A percentile compares a stretch with the other conserved stretches of the same genome.
These are phyloP conservation scores for Chouioia cunea DNA, from an alignment of 2,888 invertebrate species.

Conservation along the genomic window DNA sequence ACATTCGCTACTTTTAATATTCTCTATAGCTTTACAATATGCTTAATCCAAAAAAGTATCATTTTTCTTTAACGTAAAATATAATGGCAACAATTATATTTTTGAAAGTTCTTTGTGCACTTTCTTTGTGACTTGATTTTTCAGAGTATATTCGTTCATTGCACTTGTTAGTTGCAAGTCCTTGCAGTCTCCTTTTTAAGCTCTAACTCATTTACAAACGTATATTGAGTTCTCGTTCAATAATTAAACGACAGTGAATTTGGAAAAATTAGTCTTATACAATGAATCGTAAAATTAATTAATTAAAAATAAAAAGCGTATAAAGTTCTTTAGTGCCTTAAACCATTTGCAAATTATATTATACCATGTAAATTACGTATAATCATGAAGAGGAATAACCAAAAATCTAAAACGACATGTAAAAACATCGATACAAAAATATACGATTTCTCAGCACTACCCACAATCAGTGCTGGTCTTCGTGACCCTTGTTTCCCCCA, in stretches of 20 bases:
- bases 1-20: background rate
- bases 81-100: slow-evolving; percentile 18
- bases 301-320: slow-evolving; percentile 11
- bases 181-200: slow-evolving; percentile 26
- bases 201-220: slow-evolving; percentile 18
- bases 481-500: slow-evolving; percentile 9
- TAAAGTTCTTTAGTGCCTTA: slow-evolving; percentile 21
- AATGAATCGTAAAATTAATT: slow-evolving; percentile 20
- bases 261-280: slow-evolving; percentile 33
- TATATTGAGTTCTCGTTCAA: slow-evolving; percentile 8
- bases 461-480: slow-evolving; percentile 13
- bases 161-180: slow-evolving; percentile 19
- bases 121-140: slow-evolving; percentile 17
- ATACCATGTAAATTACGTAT: background rate
- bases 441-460: slow-evolving; percentile 27
- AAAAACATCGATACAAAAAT: slow-evolving; percentile 48
- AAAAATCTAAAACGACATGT: slow-evolving; percentile 24
- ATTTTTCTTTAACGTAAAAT: slow-evolving; percentile 9
- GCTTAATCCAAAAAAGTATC: too few species aligned
- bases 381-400: too few species aligned
- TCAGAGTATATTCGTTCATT: slow-evolving; percentile 23
- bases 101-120: slow-evolving; percentile 33
- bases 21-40: too few species aligned
- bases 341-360: slow-evolving; percentile 13
- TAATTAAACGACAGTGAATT: slow-evolving; percentile 1